These are phyloP conservation scores for Procambarus clarkii DNA, from an alignment of 1,140 invertebrate genomes.

Conservation along the genomic window DNA sequence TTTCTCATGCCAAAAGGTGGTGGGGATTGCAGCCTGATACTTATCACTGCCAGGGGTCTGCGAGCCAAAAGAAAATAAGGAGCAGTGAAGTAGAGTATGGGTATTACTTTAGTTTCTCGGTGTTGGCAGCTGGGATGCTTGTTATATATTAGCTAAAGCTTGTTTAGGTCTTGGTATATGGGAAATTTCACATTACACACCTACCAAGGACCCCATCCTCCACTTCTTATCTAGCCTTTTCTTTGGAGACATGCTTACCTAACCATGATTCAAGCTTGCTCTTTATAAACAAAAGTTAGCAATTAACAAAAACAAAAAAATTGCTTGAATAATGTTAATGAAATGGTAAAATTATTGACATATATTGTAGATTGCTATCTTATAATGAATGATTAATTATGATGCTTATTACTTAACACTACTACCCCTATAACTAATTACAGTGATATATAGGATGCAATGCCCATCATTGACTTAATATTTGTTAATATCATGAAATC, in stretches of 20 bases:
- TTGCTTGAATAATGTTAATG: neutral
- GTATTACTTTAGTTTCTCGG: constrained; percentile 30
- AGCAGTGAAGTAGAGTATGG: constrained; percentile 38
- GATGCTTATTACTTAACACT: neutral
- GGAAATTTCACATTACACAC: neutral
- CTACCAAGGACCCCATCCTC: neutral
- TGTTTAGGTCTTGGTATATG: neutral
- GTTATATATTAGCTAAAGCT: constrained; percentile 4
- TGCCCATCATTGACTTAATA: neutral
- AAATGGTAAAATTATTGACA: neutral
- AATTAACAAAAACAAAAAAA: neutral
- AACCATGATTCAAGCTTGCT: neutral
- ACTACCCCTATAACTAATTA: neutral
- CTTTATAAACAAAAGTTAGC: neutral
- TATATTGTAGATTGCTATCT: neutral
- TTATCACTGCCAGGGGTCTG: constrained; percentile 29
- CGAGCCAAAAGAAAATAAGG: constrained; percentile 39
- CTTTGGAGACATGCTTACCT: neutral
- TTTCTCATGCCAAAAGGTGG: constrained; percentile 42
- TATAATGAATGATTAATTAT: neutral
- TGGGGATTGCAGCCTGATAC: constrained; percentile 47
- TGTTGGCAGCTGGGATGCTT: constrained; percentile 17
- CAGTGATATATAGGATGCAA: constrained; percentile 3
- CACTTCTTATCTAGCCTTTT: neutral
- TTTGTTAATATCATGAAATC: neutral